A percentile compares a stretch with the other conserved stretches of the same genome.
These are phyloP conservation scores for Saguinus midas DNA, from an alignment of 2,113 vertebrate species.

Conservation along the genomic window DNA sequence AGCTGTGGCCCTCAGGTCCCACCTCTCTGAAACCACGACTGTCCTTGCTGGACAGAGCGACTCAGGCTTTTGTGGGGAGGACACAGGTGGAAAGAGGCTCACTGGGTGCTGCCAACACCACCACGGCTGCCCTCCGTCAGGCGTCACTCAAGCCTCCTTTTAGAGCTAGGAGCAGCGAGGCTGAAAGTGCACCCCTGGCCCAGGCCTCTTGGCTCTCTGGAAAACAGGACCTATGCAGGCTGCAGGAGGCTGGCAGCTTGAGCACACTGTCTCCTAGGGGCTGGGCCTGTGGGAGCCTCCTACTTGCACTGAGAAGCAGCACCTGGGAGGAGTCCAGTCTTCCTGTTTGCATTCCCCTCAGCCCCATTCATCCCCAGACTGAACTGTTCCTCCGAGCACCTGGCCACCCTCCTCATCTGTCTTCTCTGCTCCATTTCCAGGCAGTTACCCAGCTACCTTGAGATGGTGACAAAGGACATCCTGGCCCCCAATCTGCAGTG, in stretches of 20 bases:
- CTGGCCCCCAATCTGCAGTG: constrained; percentile 95
- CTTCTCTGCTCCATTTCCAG: constrained; percentile 80
- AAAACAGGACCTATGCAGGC: background rate
- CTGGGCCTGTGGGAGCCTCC: background rate
- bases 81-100: background rate
- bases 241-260: background rate
- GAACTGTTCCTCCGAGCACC: constrained; percentile 25
- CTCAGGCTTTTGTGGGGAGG: fast-evolving
- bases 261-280: background rate
- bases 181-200: too few relatives aligned
- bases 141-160: background rate
- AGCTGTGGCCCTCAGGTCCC: fast-evolving
- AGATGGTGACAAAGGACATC: constrained; percentile 88
- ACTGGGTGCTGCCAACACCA: too few relatives aligned
- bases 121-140: too few relatives aligned
- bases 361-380: background rate
- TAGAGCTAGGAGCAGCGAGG: background rate
- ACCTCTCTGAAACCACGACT: background rate
- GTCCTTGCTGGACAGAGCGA: background rate
- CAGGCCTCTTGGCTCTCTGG: too few relatives aligned
- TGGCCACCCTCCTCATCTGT: constrained; percentile 21
- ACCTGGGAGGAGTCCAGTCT: background rate
- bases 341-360: background rate
- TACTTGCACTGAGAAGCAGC: background rate
- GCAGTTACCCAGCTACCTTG: constrained; percentile 85